Percentiles rank a stretch among this genome's conserved stretches.
Conservation (phyloP, 2,888 invertebrate species). For the Catonia carolina region DNA sequence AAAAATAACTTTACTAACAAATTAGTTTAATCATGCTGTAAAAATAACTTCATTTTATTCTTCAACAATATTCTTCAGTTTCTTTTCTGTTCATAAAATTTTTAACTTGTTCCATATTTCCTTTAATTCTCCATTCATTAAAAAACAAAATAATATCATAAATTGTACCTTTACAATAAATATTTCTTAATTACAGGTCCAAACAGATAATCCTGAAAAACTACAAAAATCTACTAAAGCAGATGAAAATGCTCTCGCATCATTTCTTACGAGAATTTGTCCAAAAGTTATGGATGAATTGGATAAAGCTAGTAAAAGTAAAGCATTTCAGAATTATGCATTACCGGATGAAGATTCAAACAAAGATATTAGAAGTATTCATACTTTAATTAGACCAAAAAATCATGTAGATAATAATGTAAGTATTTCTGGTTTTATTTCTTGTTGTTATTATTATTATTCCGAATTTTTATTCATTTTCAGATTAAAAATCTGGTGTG, state of each 20-base stretch:
- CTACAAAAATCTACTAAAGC: slow-evolving; percentile 16
- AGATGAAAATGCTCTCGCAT: slow-evolving; percentile 28
- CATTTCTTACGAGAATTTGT: slow-evolving; percentile 27
- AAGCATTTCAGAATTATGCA: slow-evolving; percentile 30
- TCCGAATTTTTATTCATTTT: too few species aligned
- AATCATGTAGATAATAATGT: not conserved
- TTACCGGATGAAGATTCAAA: slow-evolving; percentile 21
- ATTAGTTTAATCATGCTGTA: too few species aligned
- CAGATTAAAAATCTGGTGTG: too few species aligned
- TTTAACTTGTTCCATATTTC: too few species aligned
- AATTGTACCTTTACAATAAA: too few species aligned
- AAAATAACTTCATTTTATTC: too few species aligned
- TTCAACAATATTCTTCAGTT: too few species aligned
- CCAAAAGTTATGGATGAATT: slow-evolving; percentile 29
- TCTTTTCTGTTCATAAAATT: too few species aligned
- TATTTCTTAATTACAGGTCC: slow-evolving; percentile 22
- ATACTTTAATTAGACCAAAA: slow-evolving; percentile 3
- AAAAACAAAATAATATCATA: too few species aligned
- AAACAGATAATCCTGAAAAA: slow-evolving; percentile 23
- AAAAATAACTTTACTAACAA: too few species aligned
- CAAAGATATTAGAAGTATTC: slow-evolving; percentile 3
- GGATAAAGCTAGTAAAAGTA: slow-evolving; percentile 29
- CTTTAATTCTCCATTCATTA: too few species aligned
- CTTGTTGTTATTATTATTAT: not conserved
- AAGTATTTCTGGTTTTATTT: not conserved